Base-by-base conservation (phyloP, 2,888 invertebrate species). In the Drosophila pseudotakahashii region DNA sequence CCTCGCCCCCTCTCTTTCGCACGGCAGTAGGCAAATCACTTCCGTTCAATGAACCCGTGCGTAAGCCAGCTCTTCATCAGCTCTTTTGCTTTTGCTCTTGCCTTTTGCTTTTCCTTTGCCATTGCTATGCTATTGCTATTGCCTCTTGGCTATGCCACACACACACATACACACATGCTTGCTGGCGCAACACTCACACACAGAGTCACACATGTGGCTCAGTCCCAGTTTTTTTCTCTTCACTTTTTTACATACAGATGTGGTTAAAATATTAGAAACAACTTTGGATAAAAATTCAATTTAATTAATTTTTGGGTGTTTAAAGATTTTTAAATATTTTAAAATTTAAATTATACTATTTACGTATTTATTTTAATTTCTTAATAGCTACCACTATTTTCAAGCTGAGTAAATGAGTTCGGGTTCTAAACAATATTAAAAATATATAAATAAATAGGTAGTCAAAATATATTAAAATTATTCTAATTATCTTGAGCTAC, bases 31-130 rank as follows among this genome's bases (percentile, higher is more conserved):
- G 89, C 88, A 90, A 90, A 90, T 90, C 90, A 89, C 88, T 90
- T 90, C 89, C 91, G 90, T 90, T 87, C 90, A 90, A 89, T 90
- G 90, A 90, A 90, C 90, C 83, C 89, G 82, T 90, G 90, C 90
- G 90, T 90, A 90, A 89, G 89, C 85, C 81, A 80, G 78, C 53
- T 67, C 76, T 77, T 66, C 74, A 75, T 67, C 74, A 79, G 75
- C 73, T 73, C 55, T 64, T 52, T 58, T 55, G 54, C 57, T 67
- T 78, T 63, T 51, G 39, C 48, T 68, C 44, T 39, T 57, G 58
- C 50, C 47, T 32, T 59, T 59, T 39, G 37, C 55, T 68, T 55
- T 70, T 75, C 54, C 80, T 74, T 47, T 61, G 59, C 62, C 50
- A 41, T 50, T 72, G 48, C 41, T 48, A 30, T 55, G 44, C 58